phyloP scores from a whole-genome alignment of 1,140 invertebrate species.

The Theocolax elegans region DNA sequence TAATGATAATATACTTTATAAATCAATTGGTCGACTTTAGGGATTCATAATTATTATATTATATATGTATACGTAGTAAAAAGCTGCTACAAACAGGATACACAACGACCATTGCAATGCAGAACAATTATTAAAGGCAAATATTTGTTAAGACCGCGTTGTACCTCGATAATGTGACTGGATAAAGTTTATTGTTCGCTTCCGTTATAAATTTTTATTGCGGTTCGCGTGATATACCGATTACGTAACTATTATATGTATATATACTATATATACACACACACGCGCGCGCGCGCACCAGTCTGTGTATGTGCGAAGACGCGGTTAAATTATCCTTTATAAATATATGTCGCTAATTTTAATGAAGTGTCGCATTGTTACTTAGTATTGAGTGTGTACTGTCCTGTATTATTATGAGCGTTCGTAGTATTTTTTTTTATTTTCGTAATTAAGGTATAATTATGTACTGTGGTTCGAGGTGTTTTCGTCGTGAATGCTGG shows the following conservation, averaged over 20 bases:
- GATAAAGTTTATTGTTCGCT: conserved; percentile 37
- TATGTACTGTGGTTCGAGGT: not conserved
- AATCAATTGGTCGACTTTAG: no score
- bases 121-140: conserved; percentile 33
- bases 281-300: conserved; percentile 1
- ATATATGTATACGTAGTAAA: no score
- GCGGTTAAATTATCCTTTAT: conserved; percentile 6
- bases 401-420: not conserved
- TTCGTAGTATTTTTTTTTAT: not conserved
- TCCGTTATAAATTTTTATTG: conserved; percentile 34
- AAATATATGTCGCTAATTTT: conserved; percentile 19
- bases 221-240: not conserved
- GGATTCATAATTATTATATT: no score
- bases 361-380: conserved; percentile 27
- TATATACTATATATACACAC: no score
- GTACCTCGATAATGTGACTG: not conserved
- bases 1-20: no score
- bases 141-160: conserved; percentile 18
- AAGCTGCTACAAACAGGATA: conserved; percentile 27
- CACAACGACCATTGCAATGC: no score
- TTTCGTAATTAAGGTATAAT: conserved; percentile 8
- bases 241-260: not conserved
- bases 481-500: not conserved
- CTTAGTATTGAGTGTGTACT: not conserved
- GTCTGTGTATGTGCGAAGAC: not conserved